Evolutionary conservation across 2,888 invertebrate genomes (phyloP).

Genomic region (Conomelus anceps): DNA sequence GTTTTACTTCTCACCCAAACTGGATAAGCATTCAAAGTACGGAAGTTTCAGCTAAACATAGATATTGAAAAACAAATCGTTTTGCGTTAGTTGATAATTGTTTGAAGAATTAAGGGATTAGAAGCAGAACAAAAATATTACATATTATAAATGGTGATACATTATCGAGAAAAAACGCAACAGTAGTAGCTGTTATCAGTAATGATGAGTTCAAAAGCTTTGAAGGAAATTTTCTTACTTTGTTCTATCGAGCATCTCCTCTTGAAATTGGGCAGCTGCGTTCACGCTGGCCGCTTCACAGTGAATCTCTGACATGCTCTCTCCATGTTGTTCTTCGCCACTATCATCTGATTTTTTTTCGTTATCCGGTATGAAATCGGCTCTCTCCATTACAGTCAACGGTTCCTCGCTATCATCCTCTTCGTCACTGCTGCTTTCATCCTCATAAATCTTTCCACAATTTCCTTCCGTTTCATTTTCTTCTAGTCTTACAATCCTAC

Average conservation of each 20-base stretch:
- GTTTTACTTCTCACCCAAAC: too few relatives aligned
- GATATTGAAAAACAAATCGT: too few relatives aligned
- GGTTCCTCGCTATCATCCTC: slow-evolving; percentile 12
- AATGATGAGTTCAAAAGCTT: not conserved
- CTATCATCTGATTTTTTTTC: not conserved
- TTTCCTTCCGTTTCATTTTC: slow-evolving; percentile 21
- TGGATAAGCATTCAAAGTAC: too few relatives aligned
- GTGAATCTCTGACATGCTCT: too few relatives aligned
- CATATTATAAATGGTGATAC: too few relatives aligned
- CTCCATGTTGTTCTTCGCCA: not conserved
- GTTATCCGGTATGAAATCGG: not conserved
- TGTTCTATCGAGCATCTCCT: not conserved
- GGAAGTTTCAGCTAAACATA: too few relatives aligned
- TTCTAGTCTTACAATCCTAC: slow-evolving; percentile 17
- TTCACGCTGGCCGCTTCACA: not conserved
- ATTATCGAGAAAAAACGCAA: too few relatives aligned
- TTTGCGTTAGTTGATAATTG: too few relatives aligned
- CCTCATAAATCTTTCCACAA: not conserved
- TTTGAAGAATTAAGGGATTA: too few relatives aligned
- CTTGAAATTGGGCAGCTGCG: not conserved
- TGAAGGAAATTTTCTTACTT: not conserved
- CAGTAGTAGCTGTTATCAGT: not conserved
- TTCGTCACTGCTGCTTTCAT: slow-evolving; percentile 1
- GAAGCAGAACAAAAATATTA: too few relatives aligned
- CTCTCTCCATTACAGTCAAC: not conserved